Evolutionary conservation across 1,140 invertebrate genomes (phyloP).

Genomic region (Neodiprion fabricii): DNA sequence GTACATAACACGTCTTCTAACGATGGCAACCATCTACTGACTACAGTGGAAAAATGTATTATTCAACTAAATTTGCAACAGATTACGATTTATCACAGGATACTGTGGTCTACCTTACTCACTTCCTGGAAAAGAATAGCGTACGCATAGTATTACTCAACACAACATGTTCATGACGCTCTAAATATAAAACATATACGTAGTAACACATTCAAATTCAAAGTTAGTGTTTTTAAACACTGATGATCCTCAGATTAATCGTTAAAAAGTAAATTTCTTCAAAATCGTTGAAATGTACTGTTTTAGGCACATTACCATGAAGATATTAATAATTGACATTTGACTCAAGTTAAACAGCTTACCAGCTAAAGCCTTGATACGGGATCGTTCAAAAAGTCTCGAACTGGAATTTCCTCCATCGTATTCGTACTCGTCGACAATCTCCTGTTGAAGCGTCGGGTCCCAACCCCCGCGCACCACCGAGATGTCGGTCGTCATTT

Average conservation of each 20-base stretch:
- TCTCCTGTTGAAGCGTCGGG: conserved; percentile 85
- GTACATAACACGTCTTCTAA: no score
- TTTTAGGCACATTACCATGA: no score
- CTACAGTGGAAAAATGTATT: background rate
- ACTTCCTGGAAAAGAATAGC: background rate
- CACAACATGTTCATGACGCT: no score
- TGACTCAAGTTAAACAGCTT: conserved; percentile 36
- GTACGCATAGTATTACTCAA: no score
- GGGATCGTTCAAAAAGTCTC: conserved; percentile 96
- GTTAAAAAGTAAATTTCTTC: no score
- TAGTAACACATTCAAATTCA: no score
- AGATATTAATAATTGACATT: no score
- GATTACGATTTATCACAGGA: background rate
- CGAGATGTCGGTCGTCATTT: conserved; percentile 97
- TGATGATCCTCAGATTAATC: no score
- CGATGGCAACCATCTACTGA: background rate
- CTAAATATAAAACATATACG: no score
- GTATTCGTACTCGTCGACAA: conserved; percentile 96
- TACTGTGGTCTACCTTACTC: background rate
- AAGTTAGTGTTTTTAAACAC: no score
- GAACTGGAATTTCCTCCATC: conserved; percentile 99
- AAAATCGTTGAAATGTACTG: no score
- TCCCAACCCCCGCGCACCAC: conserved; percentile 87
- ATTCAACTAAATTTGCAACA: background rate
- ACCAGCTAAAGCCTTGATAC: conserved; percentile 98